Percentiles rank a stretch among this genome's conserved stretches.
phyloP scores from a whole-genome alignment of 2,113 vertebrate species.

The Otis tarda region DNA sequence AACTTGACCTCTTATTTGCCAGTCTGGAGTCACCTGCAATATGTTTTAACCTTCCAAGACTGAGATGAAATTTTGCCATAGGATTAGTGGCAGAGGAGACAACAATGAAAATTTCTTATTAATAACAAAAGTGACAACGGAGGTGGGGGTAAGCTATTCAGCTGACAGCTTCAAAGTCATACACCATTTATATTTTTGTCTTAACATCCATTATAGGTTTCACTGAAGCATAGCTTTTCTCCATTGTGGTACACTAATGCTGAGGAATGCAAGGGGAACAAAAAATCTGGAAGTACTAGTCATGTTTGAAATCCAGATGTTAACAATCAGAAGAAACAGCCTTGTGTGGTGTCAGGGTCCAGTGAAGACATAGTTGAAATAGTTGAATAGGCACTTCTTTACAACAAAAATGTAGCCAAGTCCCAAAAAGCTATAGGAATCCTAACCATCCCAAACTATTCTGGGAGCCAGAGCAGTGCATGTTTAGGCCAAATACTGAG shows the following conservation, averaged over 20 bases:
- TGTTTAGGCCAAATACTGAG: not conserved
- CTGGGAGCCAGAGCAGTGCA: not conserved
- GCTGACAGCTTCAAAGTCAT: not conserved
- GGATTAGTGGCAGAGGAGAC: not conserved
- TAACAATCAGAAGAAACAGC: not conserved
- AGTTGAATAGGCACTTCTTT: not conserved
- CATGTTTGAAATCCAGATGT: not conserved
- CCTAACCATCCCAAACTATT: not conserved
- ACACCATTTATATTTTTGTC: not conserved
- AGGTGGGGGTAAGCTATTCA: not conserved
- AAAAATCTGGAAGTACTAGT: not conserved
- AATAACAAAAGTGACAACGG: not conserved
- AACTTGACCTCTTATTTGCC: not conserved
- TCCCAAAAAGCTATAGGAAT: not conserved
- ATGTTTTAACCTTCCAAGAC: not conserved
- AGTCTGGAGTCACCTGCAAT: not conserved
- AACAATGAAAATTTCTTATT: not conserved
- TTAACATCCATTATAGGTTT: not conserved
- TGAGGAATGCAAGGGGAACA: conserved; percentile 9
- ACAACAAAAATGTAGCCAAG: not conserved
- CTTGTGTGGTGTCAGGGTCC: not conserved
- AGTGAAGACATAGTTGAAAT: not conserved
- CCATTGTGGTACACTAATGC: not conserved
- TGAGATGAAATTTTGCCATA: not conserved
- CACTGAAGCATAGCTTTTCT: not conserved